Percentiles rank a stretch among this genome's conserved stretches.
phyloP scores from a whole-genome alignment of 1,140 invertebrate species.

The Drosophila melanica region DNA sequence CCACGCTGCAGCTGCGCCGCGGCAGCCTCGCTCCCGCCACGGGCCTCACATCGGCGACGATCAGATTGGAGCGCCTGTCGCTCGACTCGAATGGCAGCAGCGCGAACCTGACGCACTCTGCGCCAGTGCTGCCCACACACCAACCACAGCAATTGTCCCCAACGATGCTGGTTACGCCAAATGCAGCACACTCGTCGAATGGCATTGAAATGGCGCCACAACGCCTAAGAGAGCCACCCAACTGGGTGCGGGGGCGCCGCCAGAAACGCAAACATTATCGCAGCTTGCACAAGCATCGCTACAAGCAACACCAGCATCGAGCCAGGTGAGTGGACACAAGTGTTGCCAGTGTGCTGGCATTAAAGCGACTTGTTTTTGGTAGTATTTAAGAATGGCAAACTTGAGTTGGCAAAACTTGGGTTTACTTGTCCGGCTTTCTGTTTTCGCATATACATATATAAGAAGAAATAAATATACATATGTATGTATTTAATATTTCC shows the following conservation, averaged over 20 bases:
- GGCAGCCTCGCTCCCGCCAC: conserved; percentile 38
- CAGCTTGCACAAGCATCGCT: conserved; percentile 67
- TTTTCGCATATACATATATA: too few species aligned
- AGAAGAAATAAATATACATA: too few species aligned
- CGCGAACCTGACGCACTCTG: conserved; percentile 18
- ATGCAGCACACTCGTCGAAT: conserved; percentile 40
- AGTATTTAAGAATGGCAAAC: background rate
- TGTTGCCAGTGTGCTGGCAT: background rate
- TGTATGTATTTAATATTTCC: too few species aligned
- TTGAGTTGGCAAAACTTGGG: too few species aligned
- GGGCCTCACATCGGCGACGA: conserved; percentile 13
- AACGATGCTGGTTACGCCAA: conserved; percentile 22
- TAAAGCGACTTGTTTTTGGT: background rate
- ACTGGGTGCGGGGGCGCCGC: conserved; percentile 22
- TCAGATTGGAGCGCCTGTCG: conserved; percentile 51
- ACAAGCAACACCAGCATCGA: conserved; percentile 62
- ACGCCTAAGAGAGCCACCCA: conserved; percentile 12
- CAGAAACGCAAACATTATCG: conserved; percentile 73
- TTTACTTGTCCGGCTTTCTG: too few species aligned
- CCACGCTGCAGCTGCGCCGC: conserved; percentile 71
- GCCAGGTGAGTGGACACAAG: conserved; percentile 17
- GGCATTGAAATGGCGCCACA: conserved; percentile 18
- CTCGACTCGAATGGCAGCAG: conserved; percentile 49
- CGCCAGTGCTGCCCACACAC: background rate
- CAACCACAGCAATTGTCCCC: conserved; percentile 20